These are phyloP conservation scores for Tragelaphus scriptus DNA, from an alignment of 2,113 vertebrate genomes.

Conservation along the genomic window DNA sequence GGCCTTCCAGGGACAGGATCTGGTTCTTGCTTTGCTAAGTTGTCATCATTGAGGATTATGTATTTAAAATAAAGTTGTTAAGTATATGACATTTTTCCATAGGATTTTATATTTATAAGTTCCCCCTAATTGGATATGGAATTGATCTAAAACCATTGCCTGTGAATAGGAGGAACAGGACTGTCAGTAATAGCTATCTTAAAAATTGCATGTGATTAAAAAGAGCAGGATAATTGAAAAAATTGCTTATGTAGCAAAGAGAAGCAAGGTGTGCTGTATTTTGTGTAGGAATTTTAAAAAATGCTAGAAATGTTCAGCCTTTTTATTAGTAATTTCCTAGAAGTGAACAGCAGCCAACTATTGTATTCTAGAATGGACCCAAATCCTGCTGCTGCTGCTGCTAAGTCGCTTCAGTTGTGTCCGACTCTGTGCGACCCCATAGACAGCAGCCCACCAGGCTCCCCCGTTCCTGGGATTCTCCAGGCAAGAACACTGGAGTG, in stretches of 20 bases:
- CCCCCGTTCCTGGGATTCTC: too few species aligned
- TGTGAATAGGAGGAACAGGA: background rate
- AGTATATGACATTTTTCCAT: background rate
- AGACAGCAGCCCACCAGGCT: too few species aligned
- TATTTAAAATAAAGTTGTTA: background rate
- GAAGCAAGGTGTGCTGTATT: background rate
- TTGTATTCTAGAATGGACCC: background rate
- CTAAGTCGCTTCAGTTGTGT: too few species aligned
- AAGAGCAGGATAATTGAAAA: background rate
- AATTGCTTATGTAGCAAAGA: background rate
- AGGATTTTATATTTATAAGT: constrained; percentile 5
- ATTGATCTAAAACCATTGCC: background rate
- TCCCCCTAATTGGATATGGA: background rate
- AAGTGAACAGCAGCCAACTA: background rate
- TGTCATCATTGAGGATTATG: background rate
- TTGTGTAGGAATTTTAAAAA: background rate
- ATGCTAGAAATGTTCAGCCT: background rate
- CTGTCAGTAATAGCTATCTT: background rate
- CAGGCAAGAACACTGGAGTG: too few species aligned
- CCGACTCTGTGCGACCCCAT: too few species aligned
- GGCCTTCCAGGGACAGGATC: background rate
- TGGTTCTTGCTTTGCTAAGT: background rate
- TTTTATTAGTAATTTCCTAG: background rate
- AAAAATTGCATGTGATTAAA: background rate
- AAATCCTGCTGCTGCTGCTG: too few species aligned